phyloP scores from a whole-genome alignment of 1,140 invertebrate species.

The Aporrectodea caliginosa region DNA sequence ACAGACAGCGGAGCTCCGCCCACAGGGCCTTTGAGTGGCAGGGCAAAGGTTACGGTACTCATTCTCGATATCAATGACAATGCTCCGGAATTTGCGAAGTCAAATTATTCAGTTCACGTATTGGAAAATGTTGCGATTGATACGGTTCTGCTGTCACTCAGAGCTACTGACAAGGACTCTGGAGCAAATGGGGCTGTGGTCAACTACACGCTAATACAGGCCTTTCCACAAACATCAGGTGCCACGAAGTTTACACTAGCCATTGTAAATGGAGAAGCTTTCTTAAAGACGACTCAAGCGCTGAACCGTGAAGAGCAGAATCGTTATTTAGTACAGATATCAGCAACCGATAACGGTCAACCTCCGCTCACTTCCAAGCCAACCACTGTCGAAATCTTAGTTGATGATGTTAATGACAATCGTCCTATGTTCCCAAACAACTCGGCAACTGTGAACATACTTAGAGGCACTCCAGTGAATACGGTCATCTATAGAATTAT shows the following conservation, averaged over 20 bases:
- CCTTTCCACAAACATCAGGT: background rate
- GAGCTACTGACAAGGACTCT: background rate
- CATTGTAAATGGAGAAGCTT: background rate
- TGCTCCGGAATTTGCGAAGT: background rate
- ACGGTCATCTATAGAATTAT: background rate
- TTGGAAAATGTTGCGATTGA: background rate
- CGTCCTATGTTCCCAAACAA: background rate
- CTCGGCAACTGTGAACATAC: constrained; percentile 1
- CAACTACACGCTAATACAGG: background rate
- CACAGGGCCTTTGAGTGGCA: background rate
- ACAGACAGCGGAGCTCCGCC: background rate
- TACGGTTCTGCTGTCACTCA: background rate
- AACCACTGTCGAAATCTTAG: constrained; percentile 7
- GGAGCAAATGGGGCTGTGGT: background rate
- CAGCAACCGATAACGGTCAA: constrained; percentile 15
- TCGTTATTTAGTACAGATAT: constrained; percentile 6
- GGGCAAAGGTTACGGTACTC: background rate
- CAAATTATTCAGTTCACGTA: background rate
- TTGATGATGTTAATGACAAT: constrained; percentile 15
- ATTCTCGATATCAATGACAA: background rate
- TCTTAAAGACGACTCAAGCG: background rate
- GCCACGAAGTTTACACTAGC: background rate
- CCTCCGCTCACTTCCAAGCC: constrained; percentile 14
- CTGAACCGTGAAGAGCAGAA: constrained; percentile 20
- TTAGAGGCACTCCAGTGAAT: constrained; percentile 16